Percentiles rank a stretch among this genome's conserved stretches.
These are phyloP conservation scores for Penelope pileata DNA, from an alignment of 2,113 vertebrate species.

Conservation along the genomic window DNA sequence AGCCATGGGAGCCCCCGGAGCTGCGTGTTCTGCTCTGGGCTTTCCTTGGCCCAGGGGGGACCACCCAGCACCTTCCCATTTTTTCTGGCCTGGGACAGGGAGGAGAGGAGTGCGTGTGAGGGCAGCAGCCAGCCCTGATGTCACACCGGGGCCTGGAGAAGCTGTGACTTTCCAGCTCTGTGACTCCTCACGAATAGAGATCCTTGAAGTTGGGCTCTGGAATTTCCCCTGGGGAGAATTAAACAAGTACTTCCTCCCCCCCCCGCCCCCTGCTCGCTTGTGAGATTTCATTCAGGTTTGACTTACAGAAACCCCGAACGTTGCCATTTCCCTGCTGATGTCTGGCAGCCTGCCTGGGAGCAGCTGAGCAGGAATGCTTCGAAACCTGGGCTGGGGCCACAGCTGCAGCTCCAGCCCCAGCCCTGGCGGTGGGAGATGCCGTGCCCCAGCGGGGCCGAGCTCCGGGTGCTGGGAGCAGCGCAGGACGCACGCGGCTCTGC, in stretches of 20 bases:
- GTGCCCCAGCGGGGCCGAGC: neutral
- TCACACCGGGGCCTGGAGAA: neutral
- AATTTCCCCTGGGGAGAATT: neutral
- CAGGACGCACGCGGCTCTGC: fast-evolving
- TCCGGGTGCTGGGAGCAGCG: fast-evolving
- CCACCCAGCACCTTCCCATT: fast-evolving
- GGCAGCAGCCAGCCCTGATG: neutral
- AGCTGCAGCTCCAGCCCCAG: neutral
- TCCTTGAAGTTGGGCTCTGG: neutral
- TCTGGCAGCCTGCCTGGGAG: conserved; percentile 20
- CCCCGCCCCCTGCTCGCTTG: neutral
- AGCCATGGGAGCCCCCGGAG: fast-evolving
- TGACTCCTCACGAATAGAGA: neutral
- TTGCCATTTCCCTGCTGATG: conserved; percentile 29
- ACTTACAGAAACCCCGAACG: conserved; percentile 37
- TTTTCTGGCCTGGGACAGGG: neutral
- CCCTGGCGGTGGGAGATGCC: fast-evolving
- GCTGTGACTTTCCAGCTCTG: neutral
- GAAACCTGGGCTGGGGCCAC: neutral
- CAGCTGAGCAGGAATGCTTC: neutral
- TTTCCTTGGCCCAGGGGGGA: neutral
- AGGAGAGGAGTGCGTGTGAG: neutral
- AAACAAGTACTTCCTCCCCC: neutral
- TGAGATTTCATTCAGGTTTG: conserved; percentile 51
- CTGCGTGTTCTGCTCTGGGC: neutral